Percentiles rank a stretch among this genome's conserved stretches.
These are phyloP conservation scores for Biston betularia DNA, from an alignment of 2,888 invertebrate species.

Conservation along the genomic window DNA sequence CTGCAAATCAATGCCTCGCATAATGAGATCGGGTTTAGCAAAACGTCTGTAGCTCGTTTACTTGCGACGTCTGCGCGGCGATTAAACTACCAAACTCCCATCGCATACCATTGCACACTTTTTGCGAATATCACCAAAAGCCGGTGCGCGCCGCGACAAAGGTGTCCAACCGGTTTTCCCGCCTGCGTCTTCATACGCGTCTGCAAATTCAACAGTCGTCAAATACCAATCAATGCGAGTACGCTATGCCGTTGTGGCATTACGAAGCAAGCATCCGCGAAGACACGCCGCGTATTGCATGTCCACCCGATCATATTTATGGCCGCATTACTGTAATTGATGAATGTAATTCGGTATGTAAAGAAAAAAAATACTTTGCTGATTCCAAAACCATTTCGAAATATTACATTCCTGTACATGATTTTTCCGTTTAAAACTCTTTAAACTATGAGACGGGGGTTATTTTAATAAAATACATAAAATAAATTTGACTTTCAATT, in stretches of 20 bases:
- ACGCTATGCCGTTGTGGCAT: constrained; percentile 58
- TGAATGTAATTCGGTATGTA: too few species aligned
- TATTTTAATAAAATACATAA: too few species aligned
- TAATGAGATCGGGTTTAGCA: constrained; percentile 67
- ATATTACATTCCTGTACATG: too few species aligned
- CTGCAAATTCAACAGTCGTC: constrained; percentile 82
- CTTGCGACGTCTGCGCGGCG: constrained; percentile 64
- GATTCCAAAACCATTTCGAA: too few species aligned
- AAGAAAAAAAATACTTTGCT: too few species aligned
- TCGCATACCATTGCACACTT: constrained; percentile 77
- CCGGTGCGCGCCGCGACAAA: constrained; percentile 75
- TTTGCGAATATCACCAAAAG: constrained; percentile 84
- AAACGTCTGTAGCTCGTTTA: constrained; percentile 60
- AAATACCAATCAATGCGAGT: constrained; percentile 73
- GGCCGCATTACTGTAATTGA: constrained; percentile 51
- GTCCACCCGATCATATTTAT: constrained; percentile 52
- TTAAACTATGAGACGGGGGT: too few species aligned
- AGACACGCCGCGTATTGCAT: constrained; percentile 54
- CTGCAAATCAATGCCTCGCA: constrained; percentile 69
- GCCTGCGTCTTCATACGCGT: constrained; percentile 77
- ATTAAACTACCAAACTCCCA: constrained; percentile 71
- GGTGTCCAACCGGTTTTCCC: constrained; percentile 81
- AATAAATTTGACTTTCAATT: too few species aligned
- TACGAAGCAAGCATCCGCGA: constrained; percentile 54
- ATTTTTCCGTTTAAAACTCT: too few species aligned